Evolutionary conservation across 30 jellyfish, hydroid and myxozoan genomes (phyloP).

Genomic region (Haliclystus octoradiatus): DNA sequence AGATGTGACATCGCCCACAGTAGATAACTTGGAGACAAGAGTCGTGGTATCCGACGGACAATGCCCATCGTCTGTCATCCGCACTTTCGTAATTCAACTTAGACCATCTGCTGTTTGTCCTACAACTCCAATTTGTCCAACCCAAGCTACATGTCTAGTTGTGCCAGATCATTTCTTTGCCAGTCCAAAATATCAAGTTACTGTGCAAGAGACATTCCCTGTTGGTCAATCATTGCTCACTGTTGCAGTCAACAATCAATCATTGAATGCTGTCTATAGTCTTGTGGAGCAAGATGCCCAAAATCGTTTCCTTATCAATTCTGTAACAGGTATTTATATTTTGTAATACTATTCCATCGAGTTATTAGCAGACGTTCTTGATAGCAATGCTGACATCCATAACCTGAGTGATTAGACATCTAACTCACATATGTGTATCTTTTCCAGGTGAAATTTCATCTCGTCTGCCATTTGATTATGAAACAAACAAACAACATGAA

Average conservation of each 20-base stretch:
- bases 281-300: conserved; percentile 31
- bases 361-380: too few species aligned
- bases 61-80: neutral
- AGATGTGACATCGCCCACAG: conserved; percentile 3
- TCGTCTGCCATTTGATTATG: conserved; percentile 66
- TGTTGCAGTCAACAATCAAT: conserved; percentile 31
- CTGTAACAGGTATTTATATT: conserved; percentile 44
- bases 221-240: conserved; percentile 20
- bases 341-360: neutral
- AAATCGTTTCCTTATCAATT: conserved; percentile 36
- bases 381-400: too few species aligned
- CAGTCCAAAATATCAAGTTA: conserved; percentile 7
- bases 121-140: conserved; percentile 51
- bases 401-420: too few species aligned
- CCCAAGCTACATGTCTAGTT: conserved; percentile 2
- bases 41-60: neutral
- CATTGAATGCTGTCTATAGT: conserved; percentile 43
- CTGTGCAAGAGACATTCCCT: conserved; percentile 32
- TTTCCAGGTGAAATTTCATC: too few species aligned
- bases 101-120: conserved; percentile 12
- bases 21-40: neutral
- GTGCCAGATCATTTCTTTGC: conserved; percentile 33
- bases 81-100: neutral
- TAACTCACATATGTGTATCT: neutral
- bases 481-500: conserved; percentile 21